phyloP scores from a whole-genome alignment of 2,797 vertebrate species.

The Valencia hispanica region DNA sequence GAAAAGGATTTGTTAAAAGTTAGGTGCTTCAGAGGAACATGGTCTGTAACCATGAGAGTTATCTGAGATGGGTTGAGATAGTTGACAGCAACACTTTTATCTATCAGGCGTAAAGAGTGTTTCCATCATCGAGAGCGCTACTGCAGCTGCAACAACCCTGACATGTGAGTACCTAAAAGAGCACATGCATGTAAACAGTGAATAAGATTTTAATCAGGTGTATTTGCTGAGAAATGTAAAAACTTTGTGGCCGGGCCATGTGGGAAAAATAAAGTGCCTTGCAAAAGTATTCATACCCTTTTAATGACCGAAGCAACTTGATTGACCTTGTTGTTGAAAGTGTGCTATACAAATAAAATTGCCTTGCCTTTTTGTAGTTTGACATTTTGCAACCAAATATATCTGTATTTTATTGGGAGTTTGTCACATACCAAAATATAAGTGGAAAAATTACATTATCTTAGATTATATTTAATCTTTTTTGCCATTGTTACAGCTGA shows the following conservation, averaged over 20 bases:
- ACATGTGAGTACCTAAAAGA: conserved; percentile 31
- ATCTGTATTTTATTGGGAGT: not conserved
- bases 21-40: conserved; percentile 47
- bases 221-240: conserved; percentile 18
- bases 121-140: conserved; percentile 46
- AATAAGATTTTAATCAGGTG: too few species aligned
- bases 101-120: conserved; percentile 54
- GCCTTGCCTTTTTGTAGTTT: not conserved
- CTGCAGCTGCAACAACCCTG: conserved; percentile 31
- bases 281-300: not conserved
- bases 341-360: too few species aligned
- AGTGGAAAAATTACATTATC: not conserved
- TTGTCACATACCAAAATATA: not conserved
- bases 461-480: not conserved
- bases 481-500: not conserved
- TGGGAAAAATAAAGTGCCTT: conserved; percentile 12
- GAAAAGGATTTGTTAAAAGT: conserved; percentile 64
- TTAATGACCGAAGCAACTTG: too few species aligned
- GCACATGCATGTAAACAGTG: conserved; percentile 12
- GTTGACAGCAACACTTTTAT: conserved; percentile 65
- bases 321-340: too few species aligned
- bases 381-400: not conserved
- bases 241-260: conserved; percentile 6
- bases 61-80: conserved; percentile 24
- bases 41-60: conserved; percentile 28